phyloP scores from a whole-genome alignment of 2,113 vertebrate species.

The Pleuronectes platessa region DNA sequence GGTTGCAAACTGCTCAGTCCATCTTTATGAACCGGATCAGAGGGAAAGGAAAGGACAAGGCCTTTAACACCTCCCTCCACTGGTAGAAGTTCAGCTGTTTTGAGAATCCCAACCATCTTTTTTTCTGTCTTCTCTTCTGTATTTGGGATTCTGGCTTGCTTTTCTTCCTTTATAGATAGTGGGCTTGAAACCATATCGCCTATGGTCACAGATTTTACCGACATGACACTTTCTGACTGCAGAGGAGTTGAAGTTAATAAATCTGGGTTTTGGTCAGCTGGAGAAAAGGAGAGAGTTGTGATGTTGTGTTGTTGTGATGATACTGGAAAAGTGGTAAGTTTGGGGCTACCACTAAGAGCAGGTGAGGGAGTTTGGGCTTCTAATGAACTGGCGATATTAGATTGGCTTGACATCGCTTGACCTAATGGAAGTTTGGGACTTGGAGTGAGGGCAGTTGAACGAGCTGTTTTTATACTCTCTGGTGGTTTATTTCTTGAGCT shows the following conservation, averaged over 20 bases:
- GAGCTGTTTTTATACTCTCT: neutral
- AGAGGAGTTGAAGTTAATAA: slow-evolving; percentile 5
- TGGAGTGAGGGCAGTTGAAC: slow-evolving; percentile 1
- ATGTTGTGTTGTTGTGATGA: neutral
- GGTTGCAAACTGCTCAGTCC: slow-evolving; percentile 22
- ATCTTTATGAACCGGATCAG: slow-evolving; percentile 36
- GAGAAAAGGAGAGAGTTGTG: neutral
- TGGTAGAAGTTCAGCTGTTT: slow-evolving; percentile 19
- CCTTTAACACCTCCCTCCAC: neutral
- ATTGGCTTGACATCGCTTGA: neutral
- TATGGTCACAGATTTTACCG: slow-evolving; percentile 6
- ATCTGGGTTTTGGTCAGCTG: neutral
- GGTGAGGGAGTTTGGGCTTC: neutral
- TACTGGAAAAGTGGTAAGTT: neutral
- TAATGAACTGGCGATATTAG: slow-evolving; percentile 18
- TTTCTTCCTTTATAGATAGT: slow-evolving; percentile 3
- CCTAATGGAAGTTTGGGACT: slow-evolving; percentile 29
- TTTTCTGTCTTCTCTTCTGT: too few relatives aligned
- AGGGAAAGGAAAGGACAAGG: slow-evolving; percentile 1
- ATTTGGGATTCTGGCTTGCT: neutral
- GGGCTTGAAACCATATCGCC: neutral
- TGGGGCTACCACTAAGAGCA: neutral
- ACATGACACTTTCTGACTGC: slow-evolving; percentile 14
- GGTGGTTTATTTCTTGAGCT: slow-evolving; percentile 11
- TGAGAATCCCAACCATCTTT: slow-evolving; percentile 37